Base-by-base conservation (phyloP, 1,140 invertebrate genomes). In the Argopecten irradians region DNA sequence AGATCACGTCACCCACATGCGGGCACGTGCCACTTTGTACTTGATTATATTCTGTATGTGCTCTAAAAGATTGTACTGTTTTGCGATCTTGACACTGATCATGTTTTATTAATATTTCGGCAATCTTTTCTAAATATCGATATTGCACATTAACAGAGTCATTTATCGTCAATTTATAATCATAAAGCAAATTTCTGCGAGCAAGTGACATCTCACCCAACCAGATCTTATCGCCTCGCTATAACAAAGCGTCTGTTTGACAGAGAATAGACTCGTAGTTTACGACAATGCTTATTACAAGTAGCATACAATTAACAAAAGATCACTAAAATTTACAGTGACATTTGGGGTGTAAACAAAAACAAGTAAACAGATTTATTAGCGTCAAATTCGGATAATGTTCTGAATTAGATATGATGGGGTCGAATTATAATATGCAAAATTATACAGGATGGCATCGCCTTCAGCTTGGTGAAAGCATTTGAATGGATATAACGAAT, bases 51-150 rank as follows among this genome's bases (percentile, higher is more conserved):
- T 71, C 22, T n/a, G n/a, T 71, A 16, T 71, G 55, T 71, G 55
- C 28, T 71, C 5, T 71, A 28, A 28, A 28, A n/a, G 1, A 71
- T 28, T 71, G n/a, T 16, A 71, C n/a, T 71, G 16, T 71, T 71
- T 71, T 71, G 22, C 22, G 55, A 71, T 16, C 55, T 71, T 71
- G 55, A 71, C 55, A 71, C 28, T 71, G 22, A 71, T 71, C 55
- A n/a, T 71, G 22, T 28, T 28, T 71, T 71, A 71, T 71, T 71
- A 71, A 3, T 16, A 71, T 71, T 28, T 71, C 0, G 55, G 55
- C 55, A 71, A 71, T 71, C 55, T 71, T 28, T 71, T n/a, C 7
- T 71, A 71, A 71, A 71, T 71, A 71, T 71, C 55, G 55, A 71
- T n/a, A 71, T 71, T 28, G n/a, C 55, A 71, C 55, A 71, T 71